These are phyloP conservation scores for Neogale vison DNA, from an alignment of 2,113 vertebrate species.

Conservation along the genomic window DNA sequence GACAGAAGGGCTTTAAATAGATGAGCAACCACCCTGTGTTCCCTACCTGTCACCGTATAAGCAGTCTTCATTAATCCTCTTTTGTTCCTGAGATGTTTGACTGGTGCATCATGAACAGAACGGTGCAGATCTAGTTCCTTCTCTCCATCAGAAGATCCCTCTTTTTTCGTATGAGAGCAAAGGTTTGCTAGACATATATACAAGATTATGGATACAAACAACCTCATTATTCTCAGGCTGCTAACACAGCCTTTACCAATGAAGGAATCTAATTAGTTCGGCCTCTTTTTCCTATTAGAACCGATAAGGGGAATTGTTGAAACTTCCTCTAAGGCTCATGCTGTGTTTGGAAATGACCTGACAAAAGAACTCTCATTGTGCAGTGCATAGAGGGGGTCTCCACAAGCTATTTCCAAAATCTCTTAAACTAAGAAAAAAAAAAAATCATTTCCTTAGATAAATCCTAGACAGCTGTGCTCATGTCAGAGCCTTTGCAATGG, in stretches of 20 bases:
- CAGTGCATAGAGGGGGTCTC: not conserved
- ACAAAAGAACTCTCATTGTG: not conserved
- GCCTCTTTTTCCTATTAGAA: not conserved
- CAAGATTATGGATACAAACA: not conserved
- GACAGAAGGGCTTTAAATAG: not conserved
- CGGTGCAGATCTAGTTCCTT: not conserved
- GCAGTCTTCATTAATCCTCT: not conserved
- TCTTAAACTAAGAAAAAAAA: not conserved
- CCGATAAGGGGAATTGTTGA: not conserved
- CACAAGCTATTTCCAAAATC: conserved; percentile 27
- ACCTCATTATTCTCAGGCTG: not conserved
- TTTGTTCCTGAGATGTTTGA: not conserved
- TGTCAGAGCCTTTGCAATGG: not conserved
- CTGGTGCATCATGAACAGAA: not conserved
- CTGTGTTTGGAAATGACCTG: conserved; percentile 1
- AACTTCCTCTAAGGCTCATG: not conserved
- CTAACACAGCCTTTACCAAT: not conserved
- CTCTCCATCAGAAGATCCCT: not conserved
- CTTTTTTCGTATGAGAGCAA: not conserved
- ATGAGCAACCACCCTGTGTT: not conserved
- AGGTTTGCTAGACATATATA: not conserved
- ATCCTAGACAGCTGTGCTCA: not conserved
- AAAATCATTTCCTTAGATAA: conserved; percentile 49
- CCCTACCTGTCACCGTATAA: not conserved
- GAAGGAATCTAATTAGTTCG: not conserved